phyloP scores from a whole-genome alignment of 2,888 invertebrate genomes.

The Drosophila tripunctata region DNA sequence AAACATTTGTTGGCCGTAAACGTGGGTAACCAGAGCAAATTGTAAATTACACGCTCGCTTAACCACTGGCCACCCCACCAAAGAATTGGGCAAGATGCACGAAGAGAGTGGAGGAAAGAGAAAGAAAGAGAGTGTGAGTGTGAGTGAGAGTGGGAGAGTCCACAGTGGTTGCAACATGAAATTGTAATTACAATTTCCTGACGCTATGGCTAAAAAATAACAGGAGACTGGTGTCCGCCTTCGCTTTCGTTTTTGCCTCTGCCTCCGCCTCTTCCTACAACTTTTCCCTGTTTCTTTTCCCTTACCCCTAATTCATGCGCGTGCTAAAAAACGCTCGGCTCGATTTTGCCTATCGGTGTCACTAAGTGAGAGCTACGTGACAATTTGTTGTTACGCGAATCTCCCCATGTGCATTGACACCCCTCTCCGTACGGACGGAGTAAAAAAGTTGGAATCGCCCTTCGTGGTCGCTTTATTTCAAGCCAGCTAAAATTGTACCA shows the following conservation, averaged over 20 bases:
- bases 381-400: constrained; percentile 74
- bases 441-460: constrained; percentile 57
- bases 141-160: neutral
- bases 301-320: constrained; percentile 32
- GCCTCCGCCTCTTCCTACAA: neutral
- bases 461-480: constrained; percentile 50
- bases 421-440: constrained; percentile 49
- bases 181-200: constrained; percentile 71
- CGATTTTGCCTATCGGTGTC: constrained; percentile 53
- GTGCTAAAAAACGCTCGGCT: constrained; percentile 62
- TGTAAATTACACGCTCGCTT: constrained; percentile 84
- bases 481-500: constrained; percentile 62
- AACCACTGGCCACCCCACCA: constrained; percentile 77
- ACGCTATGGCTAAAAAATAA: constrained; percentile 29
- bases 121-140: neutral
- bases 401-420: constrained; percentile 46
- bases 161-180: constrained; percentile 69
- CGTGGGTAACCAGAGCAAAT: constrained; percentile 80
- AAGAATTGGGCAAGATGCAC: constrained; percentile 48
- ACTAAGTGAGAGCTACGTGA: constrained; percentile 67
- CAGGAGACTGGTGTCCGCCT: constrained; percentile 22
- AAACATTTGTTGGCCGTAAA: constrained; percentile 63
- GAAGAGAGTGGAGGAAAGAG: neutral
- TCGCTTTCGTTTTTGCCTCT: neutral
- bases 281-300: neutral